Evolutionary conservation across 2,888 invertebrate genomes (phyloP), one percentile per base, ranked within the genome.

Genomic region (Tenthredo amoena): DNA sequence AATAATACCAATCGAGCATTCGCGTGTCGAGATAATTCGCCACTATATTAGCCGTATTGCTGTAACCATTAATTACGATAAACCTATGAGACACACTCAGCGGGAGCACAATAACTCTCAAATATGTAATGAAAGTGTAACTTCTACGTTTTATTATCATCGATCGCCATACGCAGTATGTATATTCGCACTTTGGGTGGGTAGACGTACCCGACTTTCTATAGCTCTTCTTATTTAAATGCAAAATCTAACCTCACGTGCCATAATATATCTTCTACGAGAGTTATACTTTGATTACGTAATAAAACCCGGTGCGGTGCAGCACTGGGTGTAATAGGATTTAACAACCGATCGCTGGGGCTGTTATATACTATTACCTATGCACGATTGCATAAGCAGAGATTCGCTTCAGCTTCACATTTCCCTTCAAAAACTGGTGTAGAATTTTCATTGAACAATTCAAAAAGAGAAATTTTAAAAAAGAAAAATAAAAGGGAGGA

Each of bases 221-320:
- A 0, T 15, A 37, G 37, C 5, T 55, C n/a, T n/a, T 55, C 18
- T n/a, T 55, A 0, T 55, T n/a, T 55, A 55, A n/a, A 55, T 55
- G 55, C 55, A 55, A 55, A 55, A 55, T 55, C 7, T 18, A 55
- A n/a, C 55, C 55, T 55, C 2, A n/a, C 55, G 55, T 55, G 55
- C 55, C n/a, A n/a, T 55, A 7, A 55, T 55, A 55, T n/a, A n/a
- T 55, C 55, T n/a, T 55, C n/a, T 1, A 55, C n/a, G 12, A 55
- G 55, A 47, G 18, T 55, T 55, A 55, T 55, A n/a, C 55, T n/a
- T 55, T 55, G n/a, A 55, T 55, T 55, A n/a, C 55, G 55, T 55
- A n/a, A 55, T 55, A 55, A 55, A 55, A 55, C 55, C 55, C 55
- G n/a, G n/a, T n/a, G n/a, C 55, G 55, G 55, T 55, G 55, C 55